Evolutionary conservation across 2,113 vertebrate species (phyloP), one percentile per base, ranked within the genome.

Genomic region (Micronisus gabar): DNA sequence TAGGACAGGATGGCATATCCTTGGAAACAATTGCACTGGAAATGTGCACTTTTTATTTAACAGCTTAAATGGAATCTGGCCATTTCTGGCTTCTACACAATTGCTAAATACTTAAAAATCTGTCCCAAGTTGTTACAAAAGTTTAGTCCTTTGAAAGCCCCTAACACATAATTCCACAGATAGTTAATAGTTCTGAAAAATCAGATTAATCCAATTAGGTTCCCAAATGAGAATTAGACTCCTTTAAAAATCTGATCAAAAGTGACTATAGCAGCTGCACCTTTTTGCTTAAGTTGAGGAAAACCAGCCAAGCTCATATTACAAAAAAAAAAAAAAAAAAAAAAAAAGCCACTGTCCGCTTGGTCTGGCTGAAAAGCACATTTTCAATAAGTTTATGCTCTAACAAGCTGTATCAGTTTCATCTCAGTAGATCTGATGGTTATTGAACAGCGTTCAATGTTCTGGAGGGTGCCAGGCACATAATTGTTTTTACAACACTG

Each of bases 401-500:
- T 94, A 90, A 81, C 89, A 94, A 90, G 73, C 92, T 94, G 95
- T 62, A 85, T 95, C 92, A 92, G 95, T 92, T 84, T 88, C 92
- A 78, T 84, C 86, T 92, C 81, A 90, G 86, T 78, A 81, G 91
- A 55, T 59, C 88, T 96, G 88, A 76, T 87, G 88, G 78, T 81
- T 90, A 95, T 80, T 87, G 95, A 96, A 55, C 91, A 94, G 88
- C 81, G 91, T 36, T 92, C 89, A 90, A 45, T 59, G 95, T 92
- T 92, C 95, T 96, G 95, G 82, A 90, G 89, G 94, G 88, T 92
- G 88, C 78, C 91, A 94, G 86, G 72, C 88, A 73, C 89, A 30
- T 92, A 87, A 92, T 94, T 92, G 89, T 96, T 87, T 96, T 95
- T 92, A 90, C 91, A 92, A 73, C 92, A 73, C 94, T 78, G 94